Evolutionary conservation across 1,140 invertebrate species (phyloP).

Genomic region (Hyles euphorbiae): DNA sequence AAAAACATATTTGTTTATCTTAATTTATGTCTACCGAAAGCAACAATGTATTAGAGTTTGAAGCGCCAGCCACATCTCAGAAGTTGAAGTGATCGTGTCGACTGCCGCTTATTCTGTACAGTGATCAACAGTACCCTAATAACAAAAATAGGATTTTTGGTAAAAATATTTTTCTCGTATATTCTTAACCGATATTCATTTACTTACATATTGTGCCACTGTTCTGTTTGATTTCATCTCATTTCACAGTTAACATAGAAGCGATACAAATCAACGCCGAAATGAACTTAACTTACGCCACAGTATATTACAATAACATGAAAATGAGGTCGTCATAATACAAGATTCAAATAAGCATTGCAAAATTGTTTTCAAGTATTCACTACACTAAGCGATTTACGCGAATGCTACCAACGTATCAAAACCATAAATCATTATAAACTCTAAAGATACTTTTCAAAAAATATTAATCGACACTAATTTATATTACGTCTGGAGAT

Average conservation of each 20-base stretch:
- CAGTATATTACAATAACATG: constrained; percentile 35
- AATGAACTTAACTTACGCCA: constrained; percentile 28
- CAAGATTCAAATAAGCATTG: constrained; percentile 31
- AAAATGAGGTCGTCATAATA: constrained; percentile 38
- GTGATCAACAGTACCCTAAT: constrained; percentile 61
- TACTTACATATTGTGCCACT: constrained; percentile 51
- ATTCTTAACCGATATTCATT: constrained; percentile 51
- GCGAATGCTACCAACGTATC: neutral
- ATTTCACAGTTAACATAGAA: constrained; percentile 22
- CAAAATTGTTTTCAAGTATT: constrained; percentile 19
- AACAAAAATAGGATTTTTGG: constrained; percentile 70
- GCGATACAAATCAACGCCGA: constrained; percentile 28
- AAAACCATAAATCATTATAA: neutral
- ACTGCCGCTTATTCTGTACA: constrained; percentile 41
- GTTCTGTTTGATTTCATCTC: constrained; percentile 27
- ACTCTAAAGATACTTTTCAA: neutral
- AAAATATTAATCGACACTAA: no score
- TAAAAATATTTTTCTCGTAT: constrained; percentile 56
- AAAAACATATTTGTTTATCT: no score
- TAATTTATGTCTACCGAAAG: no score
- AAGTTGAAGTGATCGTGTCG: no score
- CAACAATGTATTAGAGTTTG: no score
- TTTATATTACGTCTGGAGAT: no score
- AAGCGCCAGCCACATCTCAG: no score
- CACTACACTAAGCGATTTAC: constrained; percentile 41